Conservation (phyloP, 2,888 invertebrate genomes). For the Onchidella celtica region DNA sequence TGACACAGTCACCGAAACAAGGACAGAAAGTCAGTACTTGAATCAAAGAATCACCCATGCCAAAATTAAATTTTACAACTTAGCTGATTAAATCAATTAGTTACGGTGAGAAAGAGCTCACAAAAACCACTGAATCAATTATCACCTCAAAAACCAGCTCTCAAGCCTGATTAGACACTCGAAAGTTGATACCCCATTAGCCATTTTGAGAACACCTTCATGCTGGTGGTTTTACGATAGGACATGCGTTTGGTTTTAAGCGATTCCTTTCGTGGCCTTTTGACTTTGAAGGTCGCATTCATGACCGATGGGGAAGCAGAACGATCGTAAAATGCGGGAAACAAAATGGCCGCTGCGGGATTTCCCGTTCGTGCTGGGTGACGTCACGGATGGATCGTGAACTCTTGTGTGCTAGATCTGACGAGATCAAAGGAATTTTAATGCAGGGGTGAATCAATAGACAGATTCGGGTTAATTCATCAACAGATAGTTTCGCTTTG, state of each 20-base stretch:
- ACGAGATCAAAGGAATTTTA: too few relatives aligned
- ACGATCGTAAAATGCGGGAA: neutral
- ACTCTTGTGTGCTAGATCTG: too few relatives aligned
- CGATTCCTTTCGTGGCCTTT: neutral
- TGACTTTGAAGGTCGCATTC: neutral
- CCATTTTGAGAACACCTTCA: neutral
- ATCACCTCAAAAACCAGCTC: neutral
- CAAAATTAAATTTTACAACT: too few relatives aligned
- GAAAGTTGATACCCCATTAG: neutral
- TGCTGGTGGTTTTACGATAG: neutral
- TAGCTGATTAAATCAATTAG: too few relatives aligned
- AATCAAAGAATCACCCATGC: neutral
- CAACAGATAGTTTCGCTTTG: too few relatives aligned
- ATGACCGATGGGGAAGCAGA: neutral
- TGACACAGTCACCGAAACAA: neutral
- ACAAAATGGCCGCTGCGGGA: neutral
- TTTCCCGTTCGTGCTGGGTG: neutral
- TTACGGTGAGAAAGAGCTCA: too few relatives aligned
- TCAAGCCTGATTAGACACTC: neutral
- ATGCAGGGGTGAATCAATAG: too few relatives aligned
- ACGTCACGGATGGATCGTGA: too few relatives aligned
- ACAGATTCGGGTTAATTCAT: too few relatives aligned
- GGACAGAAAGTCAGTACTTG: neutral
- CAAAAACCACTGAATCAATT: too few relatives aligned
- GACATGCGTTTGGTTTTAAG: neutral